A percentile compares a stretch with the other conserved stretches of the same genome.
Conservation (phyloP, 2,797 vertebrate genomes). For the Megaceryle alcyon region DNA sequence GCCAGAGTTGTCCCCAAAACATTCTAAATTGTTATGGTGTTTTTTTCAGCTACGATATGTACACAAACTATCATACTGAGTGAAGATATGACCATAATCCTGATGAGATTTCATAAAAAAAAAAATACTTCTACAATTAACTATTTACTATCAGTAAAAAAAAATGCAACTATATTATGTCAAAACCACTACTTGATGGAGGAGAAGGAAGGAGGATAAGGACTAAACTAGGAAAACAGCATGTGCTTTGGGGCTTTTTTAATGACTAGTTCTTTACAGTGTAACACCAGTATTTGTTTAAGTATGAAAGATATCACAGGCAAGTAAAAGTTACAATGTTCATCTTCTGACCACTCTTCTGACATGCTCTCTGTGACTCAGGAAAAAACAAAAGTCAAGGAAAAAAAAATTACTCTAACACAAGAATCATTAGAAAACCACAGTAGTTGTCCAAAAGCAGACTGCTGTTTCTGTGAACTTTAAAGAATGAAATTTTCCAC, state of each 20-base stretch:
- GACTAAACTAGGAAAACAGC: neutral
- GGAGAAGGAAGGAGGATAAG: neutral
- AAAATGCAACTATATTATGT: neutral
- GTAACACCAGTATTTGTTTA: neutral
- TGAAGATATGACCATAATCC: neutral
- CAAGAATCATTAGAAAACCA: conserved; percentile 20
- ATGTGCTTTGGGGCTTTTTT: neutral
- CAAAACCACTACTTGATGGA: neutral
- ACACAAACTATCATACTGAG: neutral
- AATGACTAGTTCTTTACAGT: neutral
- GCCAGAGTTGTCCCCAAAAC: neutral
- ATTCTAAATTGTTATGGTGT: neutral
- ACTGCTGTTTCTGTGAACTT: conserved; percentile 4
- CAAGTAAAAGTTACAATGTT: neutral
- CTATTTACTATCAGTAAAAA: neutral
- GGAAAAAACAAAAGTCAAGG: neutral
- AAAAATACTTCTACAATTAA: neutral
- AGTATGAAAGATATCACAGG: neutral
- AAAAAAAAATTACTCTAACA: neutral
- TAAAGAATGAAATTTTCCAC: conserved; percentile 59
- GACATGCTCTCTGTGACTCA: neutral
- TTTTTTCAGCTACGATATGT: neutral
- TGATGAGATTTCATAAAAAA: neutral
- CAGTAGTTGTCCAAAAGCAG: neutral
- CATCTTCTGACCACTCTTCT: neutral